These are phyloP conservation scores for Cerceris ruficornis DNA, from an alignment of 2,888 invertebrate genomes.

Conservation along the genomic window DNA sequence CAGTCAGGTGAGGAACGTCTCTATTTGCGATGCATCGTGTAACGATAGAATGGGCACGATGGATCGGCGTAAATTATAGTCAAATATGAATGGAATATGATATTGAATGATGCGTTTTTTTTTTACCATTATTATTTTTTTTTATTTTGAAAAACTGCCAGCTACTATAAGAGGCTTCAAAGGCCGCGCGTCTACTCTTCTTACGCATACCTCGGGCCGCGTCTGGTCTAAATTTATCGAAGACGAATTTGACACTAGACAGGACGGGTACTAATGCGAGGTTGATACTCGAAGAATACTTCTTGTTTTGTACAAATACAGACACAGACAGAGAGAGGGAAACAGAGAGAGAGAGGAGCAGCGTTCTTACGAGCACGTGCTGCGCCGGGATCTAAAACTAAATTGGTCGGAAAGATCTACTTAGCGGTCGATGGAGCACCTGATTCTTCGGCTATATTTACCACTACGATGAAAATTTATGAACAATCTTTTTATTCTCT, in stretches of 20 bases:
- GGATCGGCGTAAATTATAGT: slow-evolving; percentile 23
- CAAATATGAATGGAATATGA: slow-evolving; percentile 31
- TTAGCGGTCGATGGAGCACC: slow-evolving; percentile 19
- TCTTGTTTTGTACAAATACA: slow-evolving; percentile 58
- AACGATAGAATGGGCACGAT: neutral
- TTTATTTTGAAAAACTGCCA: slow-evolving; percentile 76
- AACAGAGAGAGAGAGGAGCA: slow-evolving; percentile 4
- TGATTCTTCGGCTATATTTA: slow-evolving; percentile 18
- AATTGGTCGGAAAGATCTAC: slow-evolving; percentile 38
- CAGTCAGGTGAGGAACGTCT: slow-evolving; percentile 88
- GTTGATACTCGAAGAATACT: slow-evolving; percentile 70
- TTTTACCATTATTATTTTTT: neutral
- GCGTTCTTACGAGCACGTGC: slow-evolving; percentile 41
- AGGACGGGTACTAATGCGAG: slow-evolving; percentile 70
- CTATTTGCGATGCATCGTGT: slow-evolving; percentile 16
- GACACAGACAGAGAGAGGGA: slow-evolving; percentile 9
- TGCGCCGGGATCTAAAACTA: slow-evolving; percentile 53
- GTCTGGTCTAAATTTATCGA: slow-evolving; percentile 78
- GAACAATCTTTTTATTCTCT: slow-evolving; percentile 11
- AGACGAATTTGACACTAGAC: slow-evolving; percentile 78
- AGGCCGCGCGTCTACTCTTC: slow-evolving; percentile 46
- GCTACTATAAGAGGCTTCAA: slow-evolving; percentile 60
- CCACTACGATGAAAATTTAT: slow-evolving; percentile 14
- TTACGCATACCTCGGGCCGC: slow-evolving; percentile 62
- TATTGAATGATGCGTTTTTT: slow-evolving; percentile 26